Evolutionary conservation across 1,140 invertebrate species (phyloP).

Genomic region (Caenorhabditis brenneri): DNA sequence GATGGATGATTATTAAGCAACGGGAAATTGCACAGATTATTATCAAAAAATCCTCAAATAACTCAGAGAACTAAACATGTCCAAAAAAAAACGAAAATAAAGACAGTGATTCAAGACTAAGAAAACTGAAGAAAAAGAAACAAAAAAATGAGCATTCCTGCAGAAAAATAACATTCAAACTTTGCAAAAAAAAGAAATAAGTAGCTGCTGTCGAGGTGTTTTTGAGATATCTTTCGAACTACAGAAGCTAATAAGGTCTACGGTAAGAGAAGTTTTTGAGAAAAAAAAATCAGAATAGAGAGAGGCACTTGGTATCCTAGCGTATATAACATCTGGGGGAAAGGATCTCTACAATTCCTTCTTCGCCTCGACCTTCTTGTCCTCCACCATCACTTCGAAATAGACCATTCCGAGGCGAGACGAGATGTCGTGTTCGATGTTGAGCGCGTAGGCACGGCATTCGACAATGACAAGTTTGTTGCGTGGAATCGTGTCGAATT

Average conservation of each 20-base stretch:
- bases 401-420: constrained; percentile 64
- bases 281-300: no score
- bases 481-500: constrained; percentile 65
- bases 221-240: constrained; percentile 7
- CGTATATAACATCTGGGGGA: background rate
- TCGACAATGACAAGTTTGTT: constrained; percentile 70
- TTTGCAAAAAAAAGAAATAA: background rate
- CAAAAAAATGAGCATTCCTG: background rate
- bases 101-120: background rate
- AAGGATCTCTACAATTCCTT: constrained; percentile 14
- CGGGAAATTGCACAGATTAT: constrained; percentile 7
- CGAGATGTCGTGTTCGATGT: constrained; percentile 65
- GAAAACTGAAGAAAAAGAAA: background rate
- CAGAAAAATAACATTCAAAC: background rate
- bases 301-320: constrained; percentile 22
- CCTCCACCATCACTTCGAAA: constrained; percentile 60
- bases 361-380: constrained; percentile 16
- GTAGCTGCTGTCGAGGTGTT: background rate
- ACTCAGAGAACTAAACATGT: background rate
- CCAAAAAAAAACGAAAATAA: background rate
- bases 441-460: constrained; percentile 68
- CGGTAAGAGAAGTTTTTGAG: background rate
- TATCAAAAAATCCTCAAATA: background rate
- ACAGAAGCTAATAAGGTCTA: constrained; percentile 22
- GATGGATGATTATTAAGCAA: background rate